Base-by-base conservation (phyloP, 2,797 vertebrate species). In the Peromyscus nudipes region DNA sequence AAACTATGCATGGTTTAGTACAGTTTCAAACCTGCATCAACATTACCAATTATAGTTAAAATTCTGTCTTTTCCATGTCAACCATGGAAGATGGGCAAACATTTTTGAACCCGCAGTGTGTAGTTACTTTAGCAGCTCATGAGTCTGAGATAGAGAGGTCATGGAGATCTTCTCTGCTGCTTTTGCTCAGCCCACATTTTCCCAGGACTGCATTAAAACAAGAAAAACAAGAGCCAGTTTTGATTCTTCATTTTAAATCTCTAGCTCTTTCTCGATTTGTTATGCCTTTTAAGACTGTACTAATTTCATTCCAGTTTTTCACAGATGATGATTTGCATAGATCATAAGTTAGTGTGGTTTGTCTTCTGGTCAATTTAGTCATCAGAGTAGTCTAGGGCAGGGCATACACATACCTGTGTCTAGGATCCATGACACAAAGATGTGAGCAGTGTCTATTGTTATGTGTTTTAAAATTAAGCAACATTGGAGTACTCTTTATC, bases 11-110 rank as follows among this genome's bases (percentile, higher is more conserved):
- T 57, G 71, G 37, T 88, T 94, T 27, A 49, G 69, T 46, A 62
- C 49, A 25, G 40, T 49, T 7, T 90, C 77, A 92, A 91, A 94
- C 11, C 52, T 40, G 75, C 17, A 14, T 52, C 92, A 95, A 84
- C 64, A 49, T 67, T 93, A 21, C 10, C 73, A 29, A 85, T 83
- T 13, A 88, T 31, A 25, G 43, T 96, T 71, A 92, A 93, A 79
- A 91, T 89, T 13, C 71, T 65, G 49, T 23, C 76, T 95, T 84
- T 23, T n/a, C 89, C 46, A 46, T 86, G 9, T 49, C 10, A 84
- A 25, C 34, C 14, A 2, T 43, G 37, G 37, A 75, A 89, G 55
- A 64, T 94, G 37, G 84, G 57, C n/a, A 88, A 88, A 96, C 62
- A 29, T 31, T 73, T 79, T 92, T 95, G 17, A 65, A 85, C 23